Base-by-base conservation (phyloP, 2,113 vertebrate species). In the Sylvia atricapilla region DNA sequence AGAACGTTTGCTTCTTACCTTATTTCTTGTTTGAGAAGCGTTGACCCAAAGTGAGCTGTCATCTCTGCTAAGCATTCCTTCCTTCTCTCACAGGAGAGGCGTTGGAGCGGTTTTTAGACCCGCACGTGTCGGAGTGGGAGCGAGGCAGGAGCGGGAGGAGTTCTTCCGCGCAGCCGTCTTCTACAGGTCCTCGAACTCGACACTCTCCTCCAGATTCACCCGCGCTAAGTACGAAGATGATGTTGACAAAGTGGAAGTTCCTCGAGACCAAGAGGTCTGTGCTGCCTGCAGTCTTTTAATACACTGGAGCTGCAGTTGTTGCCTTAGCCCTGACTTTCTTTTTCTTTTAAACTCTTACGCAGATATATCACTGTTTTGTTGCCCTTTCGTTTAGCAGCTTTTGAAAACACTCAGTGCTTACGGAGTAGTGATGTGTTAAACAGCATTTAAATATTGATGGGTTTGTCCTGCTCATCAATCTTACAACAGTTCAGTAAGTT, bases 41-140 rank as follows among this genome's bases (percentile, higher is more conserved):
- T 59, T 44, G 35, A 33, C n/a, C 18, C 15, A 15, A 15, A 56
- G 44, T 44, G 24, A 70, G 14, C 43, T 80, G 66, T 52, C 25
- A 52, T 33, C 33, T 56, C 58, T 60, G 39, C 46, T 80, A 3
- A 52, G 14, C 30, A 15, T 49, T 77, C 88, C 44, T 69, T 15
- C 7, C 60, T 75, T 33, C 23, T 15, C 41, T 72, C 35, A 1
- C 9, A 27, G 4, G 15, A 98, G 99, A 98, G 27, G 96, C 97
- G 0, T 18, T 99, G 97, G 98, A 99, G 23, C 96, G 49, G 8
- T 98, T 98, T 89, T 90, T 99, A 90, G 99, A 99, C 84, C 92
- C 96, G 0, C 70, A 10, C 2, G 98, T 99, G 98, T 99, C 99
- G 0, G 99, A 99, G 70, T 99, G 99, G 99, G 99, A 99, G 91